phyloP scores from a whole-genome alignment of 2,888 invertebrate species.

The Drosophila rellima region DNA sequence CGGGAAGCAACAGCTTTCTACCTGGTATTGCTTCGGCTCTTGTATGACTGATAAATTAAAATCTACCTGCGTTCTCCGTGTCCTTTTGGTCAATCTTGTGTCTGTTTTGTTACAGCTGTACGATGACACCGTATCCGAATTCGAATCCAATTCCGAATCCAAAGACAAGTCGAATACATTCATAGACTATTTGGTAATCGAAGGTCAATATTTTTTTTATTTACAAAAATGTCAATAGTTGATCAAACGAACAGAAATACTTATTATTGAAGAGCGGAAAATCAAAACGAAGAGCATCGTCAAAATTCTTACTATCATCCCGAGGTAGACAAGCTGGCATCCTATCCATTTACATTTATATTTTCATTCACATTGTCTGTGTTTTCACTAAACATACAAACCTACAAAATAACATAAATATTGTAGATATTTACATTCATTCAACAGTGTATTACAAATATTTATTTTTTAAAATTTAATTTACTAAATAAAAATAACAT shows the following conservation, averaged over 20 bases:
- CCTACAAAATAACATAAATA: background rate
- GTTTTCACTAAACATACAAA: background rate
- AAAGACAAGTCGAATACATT: background rate
- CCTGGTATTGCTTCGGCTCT: background rate
- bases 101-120: background rate
- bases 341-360: slow-evolving; percentile 1
- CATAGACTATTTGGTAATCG: background rate
- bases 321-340: slow-evolving; percentile 1
- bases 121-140: background rate
- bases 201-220: background rate
- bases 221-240: background rate
- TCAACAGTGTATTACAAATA: too few relatives aligned
- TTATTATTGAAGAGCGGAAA: background rate
- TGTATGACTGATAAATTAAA: background rate
- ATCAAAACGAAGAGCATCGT: background rate
- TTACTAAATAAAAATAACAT: too few relatives aligned
- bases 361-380: background rate
- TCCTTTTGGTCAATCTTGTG: background rate
- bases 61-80: background rate
- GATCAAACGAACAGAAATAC: background rate
- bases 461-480: too few relatives aligned
- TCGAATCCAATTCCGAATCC: background rate
- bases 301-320: background rate
- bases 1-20: background rate
- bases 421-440: background rate